Percentiles rank a stretch among this genome's conserved stretches.
phyloP scores from a whole-genome alignment of 2,113 vertebrate genomes.

The Varanus salvator region DNA sequence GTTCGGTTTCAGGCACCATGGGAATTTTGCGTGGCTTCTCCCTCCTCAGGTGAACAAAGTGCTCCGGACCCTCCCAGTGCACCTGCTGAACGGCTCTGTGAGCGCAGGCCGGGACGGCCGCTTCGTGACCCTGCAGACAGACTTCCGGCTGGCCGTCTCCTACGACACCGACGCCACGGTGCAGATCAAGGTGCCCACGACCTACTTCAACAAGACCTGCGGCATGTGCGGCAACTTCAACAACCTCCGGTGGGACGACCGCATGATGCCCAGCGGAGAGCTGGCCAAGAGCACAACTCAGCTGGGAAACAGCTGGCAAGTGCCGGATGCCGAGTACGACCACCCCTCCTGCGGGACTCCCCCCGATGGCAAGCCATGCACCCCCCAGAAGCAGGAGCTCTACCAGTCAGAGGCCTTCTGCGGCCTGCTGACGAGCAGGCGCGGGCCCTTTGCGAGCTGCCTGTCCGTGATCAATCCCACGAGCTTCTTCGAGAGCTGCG shows the following conservation, averaged over 20 bases:
- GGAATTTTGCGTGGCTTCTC: background rate
- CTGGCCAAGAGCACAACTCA: conserved; percentile 54
- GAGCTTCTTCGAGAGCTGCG: conserved; percentile 80
- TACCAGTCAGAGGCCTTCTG: conserved; percentile 77
- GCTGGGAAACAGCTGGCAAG: conserved; percentile 77
- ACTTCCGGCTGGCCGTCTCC: conserved; percentile 77
- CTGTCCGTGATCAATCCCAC: conserved; percentile 69
- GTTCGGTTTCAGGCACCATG: no score
- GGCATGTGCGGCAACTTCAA: conserved; percentile 90
- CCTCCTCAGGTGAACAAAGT: conserved; percentile 80
- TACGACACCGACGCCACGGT: conserved; percentile 77
- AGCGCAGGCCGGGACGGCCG: conserved; percentile 70
- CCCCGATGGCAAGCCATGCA: conserved; percentile 61
- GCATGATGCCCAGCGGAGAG: conserved; percentile 68
- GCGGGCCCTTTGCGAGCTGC: conserved; percentile 80
- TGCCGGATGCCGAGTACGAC: conserved; percentile 12
- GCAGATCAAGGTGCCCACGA: conserved; percentile 77
- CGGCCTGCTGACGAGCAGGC: conserved; percentile 74
- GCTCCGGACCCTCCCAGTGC: conserved; percentile 81
- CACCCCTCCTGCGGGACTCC: conserved; percentile 68
- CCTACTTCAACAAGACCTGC: conserved; percentile 78
- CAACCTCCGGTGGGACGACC: conserved; percentile 74
- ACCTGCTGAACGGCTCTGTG: conserved; percentile 59
- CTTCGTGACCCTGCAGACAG: conserved; percentile 75
- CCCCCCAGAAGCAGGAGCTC: conserved; percentile 55